Evolutionary conservation across 2,113 vertebrate species (phyloP).

Genomic region (Podarcis cretensis): DNA sequence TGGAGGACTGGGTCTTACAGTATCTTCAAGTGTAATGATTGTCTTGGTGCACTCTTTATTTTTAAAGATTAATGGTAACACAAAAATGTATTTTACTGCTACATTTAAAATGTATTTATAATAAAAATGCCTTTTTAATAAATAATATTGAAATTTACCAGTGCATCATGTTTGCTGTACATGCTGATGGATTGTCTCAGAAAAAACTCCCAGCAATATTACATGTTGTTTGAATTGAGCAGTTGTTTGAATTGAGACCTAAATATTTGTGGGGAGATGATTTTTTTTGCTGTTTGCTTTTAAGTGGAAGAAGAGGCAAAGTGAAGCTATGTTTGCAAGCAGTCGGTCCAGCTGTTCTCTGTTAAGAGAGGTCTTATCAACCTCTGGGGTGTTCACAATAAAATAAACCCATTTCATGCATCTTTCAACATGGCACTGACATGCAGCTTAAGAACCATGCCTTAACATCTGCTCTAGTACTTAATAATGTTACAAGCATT

Average conservation of each 20-base stretch:
- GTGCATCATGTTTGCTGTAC: slow-evolving; percentile 42
- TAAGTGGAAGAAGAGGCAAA: not conserved
- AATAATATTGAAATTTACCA: slow-evolving; percentile 51
- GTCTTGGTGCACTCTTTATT: slow-evolving; percentile 70
- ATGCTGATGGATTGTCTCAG: not conserved
- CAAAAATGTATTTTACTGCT: slow-evolving; percentile 74
- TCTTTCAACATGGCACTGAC: not conserved
- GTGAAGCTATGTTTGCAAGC: not conserved
- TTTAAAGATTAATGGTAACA: slow-evolving; percentile 73
- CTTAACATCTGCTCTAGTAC: not conserved
- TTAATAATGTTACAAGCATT: not conserved
- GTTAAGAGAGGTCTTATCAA: not conserved
- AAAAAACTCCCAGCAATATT: not conserved
- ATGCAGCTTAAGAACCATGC: not conserved
- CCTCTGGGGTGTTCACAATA: not conserved
- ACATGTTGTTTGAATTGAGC: not conserved
- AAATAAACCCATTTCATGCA: not conserved
- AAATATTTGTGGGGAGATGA: not conserved
- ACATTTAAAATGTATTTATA: slow-evolving; percentile 78
- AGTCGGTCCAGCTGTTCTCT: not conserved
- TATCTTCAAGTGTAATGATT: slow-evolving; percentile 60
- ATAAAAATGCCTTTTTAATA: slow-evolving; percentile 74
- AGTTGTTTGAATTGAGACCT: not conserved
- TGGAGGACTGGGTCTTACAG: slow-evolving; percentile 44
- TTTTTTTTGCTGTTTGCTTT: not conserved